Conservation (phyloP, 2,888 invertebrate species). For the Parasteatoda lunata region DNA sequence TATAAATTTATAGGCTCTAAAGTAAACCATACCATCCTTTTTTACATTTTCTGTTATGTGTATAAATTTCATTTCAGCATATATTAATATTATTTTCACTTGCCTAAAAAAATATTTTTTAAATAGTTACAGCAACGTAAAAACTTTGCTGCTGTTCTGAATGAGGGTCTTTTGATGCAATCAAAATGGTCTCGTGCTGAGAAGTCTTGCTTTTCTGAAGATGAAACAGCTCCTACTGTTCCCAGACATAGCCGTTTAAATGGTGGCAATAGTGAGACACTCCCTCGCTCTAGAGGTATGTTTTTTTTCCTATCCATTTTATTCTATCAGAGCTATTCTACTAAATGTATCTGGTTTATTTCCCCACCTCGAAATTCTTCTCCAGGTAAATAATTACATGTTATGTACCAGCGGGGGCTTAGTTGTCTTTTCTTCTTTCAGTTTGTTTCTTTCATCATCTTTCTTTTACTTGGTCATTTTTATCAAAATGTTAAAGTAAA, state of each 20-base stretch:
- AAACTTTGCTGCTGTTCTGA: constrained; percentile 59
- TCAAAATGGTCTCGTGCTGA: constrained; percentile 50
- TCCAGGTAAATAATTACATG: not conserved
- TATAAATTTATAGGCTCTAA: no score
- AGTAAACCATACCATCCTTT: no score
- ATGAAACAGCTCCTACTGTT: constrained; percentile 43
- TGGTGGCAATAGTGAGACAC: constrained; percentile 62
- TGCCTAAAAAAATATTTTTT: not conserved
- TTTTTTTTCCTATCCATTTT: no score
- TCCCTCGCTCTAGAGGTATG: constrained; percentile 63
- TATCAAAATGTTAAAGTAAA: no score
- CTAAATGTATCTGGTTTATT: no score
- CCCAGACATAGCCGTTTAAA: constrained; percentile 41
- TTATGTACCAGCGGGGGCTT: not conserved
- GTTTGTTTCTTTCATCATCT: no score
- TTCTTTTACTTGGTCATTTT: no score
- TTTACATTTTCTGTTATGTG: no score
- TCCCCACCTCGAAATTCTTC: not conserved
- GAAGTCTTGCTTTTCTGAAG: constrained; percentile 29
- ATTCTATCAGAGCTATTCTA: no score
- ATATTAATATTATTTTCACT: no score
- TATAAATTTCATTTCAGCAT: no score
- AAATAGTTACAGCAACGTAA: constrained; percentile 45
- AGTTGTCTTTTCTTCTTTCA: no score
- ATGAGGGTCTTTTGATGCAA: constrained; percentile 61